phyloP scores from a whole-genome alignment of 2,888 invertebrate species.

The Ochlodes sylvanus region DNA sequence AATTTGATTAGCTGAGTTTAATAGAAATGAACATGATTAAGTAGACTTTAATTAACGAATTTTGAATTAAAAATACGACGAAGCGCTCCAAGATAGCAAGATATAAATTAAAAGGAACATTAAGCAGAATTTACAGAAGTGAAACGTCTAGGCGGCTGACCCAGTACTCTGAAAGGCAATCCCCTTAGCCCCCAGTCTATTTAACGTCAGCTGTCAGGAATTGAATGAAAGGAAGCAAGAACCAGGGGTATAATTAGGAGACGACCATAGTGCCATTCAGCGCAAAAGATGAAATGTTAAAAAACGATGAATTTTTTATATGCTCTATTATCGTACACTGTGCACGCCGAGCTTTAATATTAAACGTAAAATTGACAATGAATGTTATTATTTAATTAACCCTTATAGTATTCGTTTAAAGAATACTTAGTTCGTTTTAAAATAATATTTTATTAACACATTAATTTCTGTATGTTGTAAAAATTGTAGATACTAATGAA shows the following conservation, averaged over 20 bases:
- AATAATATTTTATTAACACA: no score
- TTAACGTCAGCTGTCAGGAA: constrained; percentile 38
- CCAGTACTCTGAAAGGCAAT: constrained; percentile 31
- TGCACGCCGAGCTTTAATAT: background rate
- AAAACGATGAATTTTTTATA: constrained; percentile 35
- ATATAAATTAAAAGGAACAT: background rate
- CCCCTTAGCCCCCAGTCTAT: constrained; percentile 37
- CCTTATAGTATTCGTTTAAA: no score
- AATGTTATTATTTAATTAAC: no score
- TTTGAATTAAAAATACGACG: no score
- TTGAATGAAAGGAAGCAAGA: constrained; percentile 35
- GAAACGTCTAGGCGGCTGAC: constrained; percentile 22
- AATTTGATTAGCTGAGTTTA: no score
- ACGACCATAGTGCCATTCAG: constrained; percentile 27
- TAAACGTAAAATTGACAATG: no score
- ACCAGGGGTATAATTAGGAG: constrained; percentile 34
- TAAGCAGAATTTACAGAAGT: constrained; percentile 4
- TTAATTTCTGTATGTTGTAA: no score
- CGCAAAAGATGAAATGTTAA: constrained; percentile 29
- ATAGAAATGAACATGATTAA: no score
- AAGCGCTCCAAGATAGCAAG: background rate
- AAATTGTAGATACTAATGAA: no score
- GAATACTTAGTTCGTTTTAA: no score
- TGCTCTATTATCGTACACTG: constrained; percentile 26
- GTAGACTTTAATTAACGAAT: no score